Base-by-base conservation (phyloP, 2,888 invertebrate genomes). In the Drosophila tanythrix region DNA sequence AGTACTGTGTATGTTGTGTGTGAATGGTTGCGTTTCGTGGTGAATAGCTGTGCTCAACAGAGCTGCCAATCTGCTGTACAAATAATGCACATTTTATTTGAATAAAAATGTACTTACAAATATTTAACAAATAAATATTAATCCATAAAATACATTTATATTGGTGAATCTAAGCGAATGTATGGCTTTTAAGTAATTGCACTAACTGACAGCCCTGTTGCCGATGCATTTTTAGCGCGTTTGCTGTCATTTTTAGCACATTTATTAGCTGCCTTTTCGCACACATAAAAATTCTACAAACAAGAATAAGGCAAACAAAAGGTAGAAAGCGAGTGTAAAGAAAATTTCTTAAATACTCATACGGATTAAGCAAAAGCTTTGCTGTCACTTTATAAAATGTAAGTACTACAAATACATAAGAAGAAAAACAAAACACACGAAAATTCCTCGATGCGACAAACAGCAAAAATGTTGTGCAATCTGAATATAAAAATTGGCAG, bases 371-470 rank as follows among this genome's bases (percentile, higher is more conserved):
- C 69, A 57, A 33, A 71, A 57, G 70, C 65, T 84, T 84, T 80
- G 51, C 85, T 85, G 88, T 89, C 85, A 85, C 33, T 82, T 62
- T 21, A 36, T 61, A 57, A 71, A 81, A 75, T 83, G 87, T 87
- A 83, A 90, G 87, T 87, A 90, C n/a, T 50, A 64, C 13, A 75
- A 29, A 77, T 36, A 70, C 36, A 71, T 29, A 63, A 52, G 31
- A 59, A 52, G 21, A 33, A 53, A 55, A 25, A 55, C 53, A 62
- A 25, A 46, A 46, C 13, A 46, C 46, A 46, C 46, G 15, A 46
- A 66, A 70, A 35, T 48, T 64, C 57, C 58, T 52, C 67, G 64
- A 38, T 62, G 57, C 35, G 51, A 53, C 29, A 62, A 62, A 60
- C 33, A 68, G 43, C 62, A 40, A 86, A 70, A 70, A 88, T 88